Base-by-base conservation (phyloP, 2,797 vertebrate genomes). In the Poliocrania exsul region DNA sequence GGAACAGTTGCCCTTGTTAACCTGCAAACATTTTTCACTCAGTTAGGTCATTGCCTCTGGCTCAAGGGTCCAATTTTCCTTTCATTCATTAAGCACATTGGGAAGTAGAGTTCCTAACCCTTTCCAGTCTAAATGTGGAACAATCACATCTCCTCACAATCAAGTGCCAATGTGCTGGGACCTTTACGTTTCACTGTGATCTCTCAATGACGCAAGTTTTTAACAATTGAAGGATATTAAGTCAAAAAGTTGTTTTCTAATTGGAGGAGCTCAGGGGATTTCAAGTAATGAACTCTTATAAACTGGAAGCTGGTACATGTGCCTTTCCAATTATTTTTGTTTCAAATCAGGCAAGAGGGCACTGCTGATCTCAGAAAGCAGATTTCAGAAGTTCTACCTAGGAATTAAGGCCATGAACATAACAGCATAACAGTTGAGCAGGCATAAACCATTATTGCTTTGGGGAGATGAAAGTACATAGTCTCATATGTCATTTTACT, bases 211-310 rank as follows among this genome's bases (percentile, higher is more conserved):
- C 99, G 99, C 99, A 99, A 98, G 97, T 98, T 97, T 97, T 91
- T 98, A 99, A 99, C 99, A 99, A 99, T 99, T 97, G 99, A 98
- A 99, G 99, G 99, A 99, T 99, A 99, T 98, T 97, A 98, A 98
- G 98, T 98, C 98, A 98, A 98, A 97, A 98, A 98, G 97, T 98
- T 98, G 97, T 98, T 98, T 98, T 98, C 98, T 98, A 97, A 98
- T 98, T 98, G 97, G 98, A 98, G 98, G 94, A 97, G 97, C 98
- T 97, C 97, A 96, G 82, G 97, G 95, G 97, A 97, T 94, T 98
- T 98, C 96, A 97, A 96, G 97, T 97, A 97, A 97, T 97, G 97
- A 97, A 97, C 97, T 97, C 95, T 95, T 92, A 98, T 97, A 97
- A 97, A 98, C 97, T 98, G 98, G 97, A 98, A 98, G 97, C 92